Percentiles rank a stretch among this genome's conserved stretches.
phyloP scores from a whole-genome alignment of 2,888 invertebrate genomes.

The Margaritifera margaritifera region DNA sequence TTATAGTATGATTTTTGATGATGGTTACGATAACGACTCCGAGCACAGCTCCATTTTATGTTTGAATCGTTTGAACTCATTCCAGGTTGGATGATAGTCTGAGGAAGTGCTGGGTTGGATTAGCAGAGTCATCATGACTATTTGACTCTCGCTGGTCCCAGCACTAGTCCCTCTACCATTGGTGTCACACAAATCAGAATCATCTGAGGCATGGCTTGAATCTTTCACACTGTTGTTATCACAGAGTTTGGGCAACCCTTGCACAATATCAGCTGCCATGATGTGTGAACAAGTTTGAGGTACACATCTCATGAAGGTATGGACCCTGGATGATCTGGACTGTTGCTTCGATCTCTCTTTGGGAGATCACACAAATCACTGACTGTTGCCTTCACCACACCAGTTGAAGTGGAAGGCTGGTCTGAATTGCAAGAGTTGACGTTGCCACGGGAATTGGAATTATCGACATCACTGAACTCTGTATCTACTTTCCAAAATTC shows the following conservation, averaged over 20 bases:
- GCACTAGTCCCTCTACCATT: not conserved
- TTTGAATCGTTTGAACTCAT: conserved; percentile 59
- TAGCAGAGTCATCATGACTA: no score
- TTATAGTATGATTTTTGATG: conserved; percentile 21
- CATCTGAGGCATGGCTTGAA: not conserved
- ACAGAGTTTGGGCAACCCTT: not conserved
- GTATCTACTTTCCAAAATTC: conserved; percentile 49
- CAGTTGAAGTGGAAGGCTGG: no score
- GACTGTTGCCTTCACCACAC: no score
- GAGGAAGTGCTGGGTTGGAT: not conserved
- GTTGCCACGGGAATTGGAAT: no score
- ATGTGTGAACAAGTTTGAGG: no score
- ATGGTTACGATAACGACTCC: conserved; percentile 45
- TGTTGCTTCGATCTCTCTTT: conserved; percentile 5
- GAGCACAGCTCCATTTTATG: conserved; percentile 44
- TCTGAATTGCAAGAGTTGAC: no score
- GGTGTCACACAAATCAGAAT: not conserved
- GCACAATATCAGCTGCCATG: no score
- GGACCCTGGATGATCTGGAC: conserved; percentile 19
- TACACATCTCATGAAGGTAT: conserved; percentile 19
- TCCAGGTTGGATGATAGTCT: conserved; percentile 44
- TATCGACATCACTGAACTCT: conserved; percentile 14
- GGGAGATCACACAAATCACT: not conserved
- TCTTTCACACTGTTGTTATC: not conserved
- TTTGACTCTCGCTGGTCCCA: no score